A percentile compares a stretch with the other conserved stretches of the same genome.
These are phyloP conservation scores for Myocastor coypus DNA, from an alignment of 2,113 vertebrate species.

Conservation along the genomic window DNA sequence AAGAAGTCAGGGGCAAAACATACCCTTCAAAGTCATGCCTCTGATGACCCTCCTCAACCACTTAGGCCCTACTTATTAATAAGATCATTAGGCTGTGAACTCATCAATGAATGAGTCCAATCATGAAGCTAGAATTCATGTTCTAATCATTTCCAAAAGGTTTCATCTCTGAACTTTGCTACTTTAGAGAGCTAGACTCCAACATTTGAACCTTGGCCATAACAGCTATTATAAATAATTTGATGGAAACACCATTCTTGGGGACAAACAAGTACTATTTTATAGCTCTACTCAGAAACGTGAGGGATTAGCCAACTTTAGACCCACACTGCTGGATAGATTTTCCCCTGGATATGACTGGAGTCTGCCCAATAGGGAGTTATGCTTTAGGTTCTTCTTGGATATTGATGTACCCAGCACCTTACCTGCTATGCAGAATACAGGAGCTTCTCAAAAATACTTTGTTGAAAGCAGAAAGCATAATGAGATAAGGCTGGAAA, in stretches of 20 bases:
- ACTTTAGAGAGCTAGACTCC: neutral
- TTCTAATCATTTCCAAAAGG: neutral
- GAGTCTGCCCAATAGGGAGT: neutral
- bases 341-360: neutral
- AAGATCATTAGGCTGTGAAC: neutral
- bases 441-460: neutral
- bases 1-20: neutral
- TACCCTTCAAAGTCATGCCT: neutral
- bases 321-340: neutral
- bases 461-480: neutral
- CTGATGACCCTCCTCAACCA: neutral
- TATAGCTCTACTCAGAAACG: neutral
- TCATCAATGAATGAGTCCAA: neutral
- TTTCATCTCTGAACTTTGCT: neutral
- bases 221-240: neutral
- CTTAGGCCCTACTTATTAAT: neutral
- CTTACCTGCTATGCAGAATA: neutral
- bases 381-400: neutral
- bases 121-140: neutral
- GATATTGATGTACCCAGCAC: neutral
- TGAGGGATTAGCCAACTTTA: neutral
- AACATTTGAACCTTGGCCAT: neutral
- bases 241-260: neutral
- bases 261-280: neutral
- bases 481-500: conserved; percentile 35